Percentiles rank a stretch among this genome's conserved stretches.
phyloP scores from a whole-genome alignment of 2,113 vertebrate genomes.

The Dermatemys mawii region DNA sequence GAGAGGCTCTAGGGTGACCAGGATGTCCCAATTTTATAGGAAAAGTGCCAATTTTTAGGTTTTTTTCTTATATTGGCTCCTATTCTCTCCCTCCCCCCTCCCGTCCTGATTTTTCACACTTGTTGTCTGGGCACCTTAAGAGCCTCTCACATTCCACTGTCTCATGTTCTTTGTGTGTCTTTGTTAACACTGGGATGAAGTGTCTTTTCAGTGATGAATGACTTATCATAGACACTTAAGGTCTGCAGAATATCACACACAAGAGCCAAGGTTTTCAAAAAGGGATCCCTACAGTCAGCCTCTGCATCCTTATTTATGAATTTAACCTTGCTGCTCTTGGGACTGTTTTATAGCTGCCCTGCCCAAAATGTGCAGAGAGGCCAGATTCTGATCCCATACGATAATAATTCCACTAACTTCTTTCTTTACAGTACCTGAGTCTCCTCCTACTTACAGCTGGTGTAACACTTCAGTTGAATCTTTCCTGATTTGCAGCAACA shows the following conservation, averaged over 20 bases:
- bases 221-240: neutral
- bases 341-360: neutral
- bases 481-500: conserved; percentile 9
- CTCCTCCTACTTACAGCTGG: neutral
- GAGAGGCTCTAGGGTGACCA: too few species aligned
- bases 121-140: too few species aligned
- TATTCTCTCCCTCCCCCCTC: too few species aligned
- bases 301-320: neutral
- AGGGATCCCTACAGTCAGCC: neutral
- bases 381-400: neutral
- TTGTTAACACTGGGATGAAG: neutral
- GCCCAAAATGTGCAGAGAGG: neutral
- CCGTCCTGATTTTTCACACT: too few species aligned
- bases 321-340: neutral
- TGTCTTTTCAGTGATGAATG: neutral
- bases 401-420: neutral
- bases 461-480: neutral
- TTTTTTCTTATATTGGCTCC: too few species aligned
- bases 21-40: too few species aligned
- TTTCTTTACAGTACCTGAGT: neutral
- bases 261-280: neutral
- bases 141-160: neutral
- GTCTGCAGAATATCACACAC: neutral
- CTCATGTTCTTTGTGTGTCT: neutral
- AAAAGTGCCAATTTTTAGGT: too few species aligned